Conservation (phyloP, 1,140 invertebrate species). For the Drosophila ananassae region DNA sequence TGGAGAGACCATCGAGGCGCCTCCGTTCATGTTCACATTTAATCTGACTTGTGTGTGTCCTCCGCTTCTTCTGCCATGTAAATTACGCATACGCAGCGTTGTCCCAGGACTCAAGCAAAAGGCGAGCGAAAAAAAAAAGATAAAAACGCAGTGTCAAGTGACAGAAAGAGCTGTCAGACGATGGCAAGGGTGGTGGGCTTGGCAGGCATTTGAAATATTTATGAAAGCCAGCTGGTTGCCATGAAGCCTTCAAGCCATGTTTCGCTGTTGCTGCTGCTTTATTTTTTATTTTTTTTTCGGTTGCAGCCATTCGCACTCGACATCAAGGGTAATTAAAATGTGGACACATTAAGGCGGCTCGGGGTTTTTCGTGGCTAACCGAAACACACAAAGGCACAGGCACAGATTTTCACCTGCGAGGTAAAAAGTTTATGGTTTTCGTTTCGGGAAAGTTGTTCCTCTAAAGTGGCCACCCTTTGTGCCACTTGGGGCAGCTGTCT, state of each 20-base stretch:
- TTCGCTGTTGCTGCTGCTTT: neutral
- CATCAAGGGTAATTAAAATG: slow-evolving; percentile 76
- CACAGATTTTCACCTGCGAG: slow-evolving; percentile 9
- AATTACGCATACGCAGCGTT: slow-evolving; percentile 46
- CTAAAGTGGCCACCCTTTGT: slow-evolving; percentile 15
- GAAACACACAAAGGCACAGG: neutral
- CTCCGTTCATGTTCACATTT: slow-evolving; percentile 19
- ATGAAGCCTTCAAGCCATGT: slow-evolving; percentile 46
- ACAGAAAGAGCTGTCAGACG: slow-evolving; percentile 37
- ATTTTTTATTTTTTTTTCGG: slow-evolving; percentile 44
- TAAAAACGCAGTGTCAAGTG: slow-evolving; percentile 49
- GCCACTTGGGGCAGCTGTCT: slow-evolving; percentile 2
- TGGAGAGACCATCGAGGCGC: slow-evolving; percentile 10
- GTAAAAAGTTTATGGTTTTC: slow-evolving; percentile 26
- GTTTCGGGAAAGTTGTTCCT: slow-evolving; percentile 26
- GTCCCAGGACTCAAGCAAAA: slow-evolving; percentile 3
- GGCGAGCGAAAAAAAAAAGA: neutral
- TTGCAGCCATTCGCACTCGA: slow-evolving; percentile 59
- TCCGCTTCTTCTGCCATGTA: slow-evolving; percentile 19
- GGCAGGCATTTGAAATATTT: slow-evolving; percentile 57
- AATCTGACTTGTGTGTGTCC: neutral
- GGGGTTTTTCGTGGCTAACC: slow-evolving; percentile 17
- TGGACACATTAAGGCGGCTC: slow-evolving; percentile 60
- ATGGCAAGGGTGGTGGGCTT: neutral
- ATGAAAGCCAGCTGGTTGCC: slow-evolving; percentile 35